These are phyloP conservation scores for Alouatta palliata DNA, from an alignment of 2,113 vertebrate genomes.

Conservation along the genomic window DNA sequence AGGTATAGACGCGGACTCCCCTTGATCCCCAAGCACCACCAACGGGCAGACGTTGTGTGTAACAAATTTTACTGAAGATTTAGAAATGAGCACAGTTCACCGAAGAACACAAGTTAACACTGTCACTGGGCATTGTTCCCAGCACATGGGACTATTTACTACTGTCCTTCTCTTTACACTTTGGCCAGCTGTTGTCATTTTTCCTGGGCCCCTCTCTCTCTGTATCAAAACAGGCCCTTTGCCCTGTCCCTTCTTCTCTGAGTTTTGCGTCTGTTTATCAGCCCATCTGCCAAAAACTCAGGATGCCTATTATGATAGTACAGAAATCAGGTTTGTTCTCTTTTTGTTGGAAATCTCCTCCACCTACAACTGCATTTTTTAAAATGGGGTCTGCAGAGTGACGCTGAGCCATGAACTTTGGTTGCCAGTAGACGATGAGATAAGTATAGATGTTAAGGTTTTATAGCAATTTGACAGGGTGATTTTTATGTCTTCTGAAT, in stretches of 20 bases:
- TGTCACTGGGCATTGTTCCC: background rate
- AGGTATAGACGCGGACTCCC: too few species aligned
- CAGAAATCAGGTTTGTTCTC: background rate
- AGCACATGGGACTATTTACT: background rate
- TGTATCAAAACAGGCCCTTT: background rate
- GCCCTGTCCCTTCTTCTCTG: background rate
- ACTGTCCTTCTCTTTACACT: background rate
- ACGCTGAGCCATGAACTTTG: background rate
- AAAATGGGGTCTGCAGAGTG: background rate
- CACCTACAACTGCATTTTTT: background rate
- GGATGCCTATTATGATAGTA: background rate
- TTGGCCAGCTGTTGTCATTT: background rate
- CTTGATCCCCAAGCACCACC: background rate
- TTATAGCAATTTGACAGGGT: conserved; percentile 1
- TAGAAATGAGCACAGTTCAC: background rate
- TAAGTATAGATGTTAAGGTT: background rate
- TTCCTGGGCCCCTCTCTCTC: background rate
- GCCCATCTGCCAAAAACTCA: background rate
- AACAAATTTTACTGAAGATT: background rate
- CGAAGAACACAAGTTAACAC: background rate
- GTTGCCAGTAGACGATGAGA: background rate
- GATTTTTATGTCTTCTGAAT: conserved; percentile 39
- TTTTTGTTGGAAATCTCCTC: background rate
- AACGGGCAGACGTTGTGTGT: background rate
- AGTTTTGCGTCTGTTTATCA: background rate